phyloP scores from a whole-genome alignment of 2,797 vertebrate species.

The Malacoctenus gilli region DNA sequence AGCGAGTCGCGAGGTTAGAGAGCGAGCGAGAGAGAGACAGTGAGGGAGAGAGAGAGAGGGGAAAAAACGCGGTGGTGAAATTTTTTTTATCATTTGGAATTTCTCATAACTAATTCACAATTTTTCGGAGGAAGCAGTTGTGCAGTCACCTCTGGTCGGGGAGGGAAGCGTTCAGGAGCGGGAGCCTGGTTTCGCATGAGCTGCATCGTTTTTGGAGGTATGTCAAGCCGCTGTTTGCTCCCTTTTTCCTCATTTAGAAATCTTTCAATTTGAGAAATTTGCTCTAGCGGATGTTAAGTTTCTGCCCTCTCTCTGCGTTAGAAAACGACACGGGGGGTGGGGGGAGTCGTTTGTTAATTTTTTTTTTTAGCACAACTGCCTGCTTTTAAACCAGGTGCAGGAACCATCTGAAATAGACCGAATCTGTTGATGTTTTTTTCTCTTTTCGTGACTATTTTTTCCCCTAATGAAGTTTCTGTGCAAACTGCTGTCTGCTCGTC shows the following conservation, averaged over 20 bases:
- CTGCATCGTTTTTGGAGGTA: conserved; percentile 82
- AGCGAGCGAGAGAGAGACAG: conserved; percentile 8
- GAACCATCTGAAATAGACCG: conserved; percentile 53
- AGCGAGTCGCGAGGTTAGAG: conserved; percentile 35
- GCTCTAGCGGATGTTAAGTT: conserved; percentile 55
- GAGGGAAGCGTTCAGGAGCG: conserved; percentile 73
- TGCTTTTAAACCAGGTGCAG: conserved; percentile 54
- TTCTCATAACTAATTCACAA: conserved; percentile 79
- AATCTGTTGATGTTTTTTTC: conserved; percentile 74
- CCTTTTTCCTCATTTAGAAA: conserved; percentile 65
- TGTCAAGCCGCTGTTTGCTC: conserved; percentile 59
- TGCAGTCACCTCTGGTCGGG: conserved; percentile 76
- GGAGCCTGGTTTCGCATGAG: conserved; percentile 73
- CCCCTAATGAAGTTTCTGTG: conserved; percentile 72
- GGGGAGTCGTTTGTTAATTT: conserved; percentile 11
- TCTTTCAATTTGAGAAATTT: conserved; percentile 60
- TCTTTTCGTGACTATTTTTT: conserved; percentile 41
- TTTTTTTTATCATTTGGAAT: conserved; percentile 68
- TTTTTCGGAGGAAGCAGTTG: conserved; percentile 71
- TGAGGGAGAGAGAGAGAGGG: not conserved
- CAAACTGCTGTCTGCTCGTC: conserved; percentile 50
- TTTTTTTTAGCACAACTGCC: conserved; percentile 39
- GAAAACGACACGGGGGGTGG: conserved; percentile 27
- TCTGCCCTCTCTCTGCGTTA: conserved; percentile 11
- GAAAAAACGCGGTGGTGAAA: conserved; percentile 27